Evolutionary conservation across 2,888 invertebrate genomes (phyloP).

Genomic region (Pseudococcus jackbeardsleyi): DNA sequence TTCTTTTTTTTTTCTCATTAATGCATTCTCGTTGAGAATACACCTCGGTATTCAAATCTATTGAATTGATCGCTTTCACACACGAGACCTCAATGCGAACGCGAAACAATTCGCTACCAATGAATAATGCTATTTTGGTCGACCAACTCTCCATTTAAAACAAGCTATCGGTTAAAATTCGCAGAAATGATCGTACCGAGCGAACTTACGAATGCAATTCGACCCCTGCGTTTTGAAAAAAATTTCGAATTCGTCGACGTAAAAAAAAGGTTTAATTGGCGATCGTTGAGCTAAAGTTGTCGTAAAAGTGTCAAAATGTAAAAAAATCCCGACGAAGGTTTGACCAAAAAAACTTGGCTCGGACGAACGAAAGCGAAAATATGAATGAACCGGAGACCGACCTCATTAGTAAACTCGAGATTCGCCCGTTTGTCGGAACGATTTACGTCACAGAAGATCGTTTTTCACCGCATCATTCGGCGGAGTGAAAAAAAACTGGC

Average conservation of each 20-base stretch:
- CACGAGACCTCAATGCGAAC: slow-evolving; percentile 14
- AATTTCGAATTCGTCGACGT: background rate
- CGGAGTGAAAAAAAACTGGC: background rate
- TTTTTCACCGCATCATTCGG: slow-evolving; percentile 11
- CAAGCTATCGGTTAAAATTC: background rate
- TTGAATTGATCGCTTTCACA: slow-evolving; percentile 22
- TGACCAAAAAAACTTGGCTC: background rate
- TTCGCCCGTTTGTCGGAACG: background rate
- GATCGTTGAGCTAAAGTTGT: background rate
- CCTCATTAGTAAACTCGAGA: slow-evolving; percentile 31
- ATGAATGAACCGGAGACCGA: slow-evolving; percentile 41
- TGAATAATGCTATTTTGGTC: slow-evolving; percentile 24
- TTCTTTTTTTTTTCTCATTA: background rate
- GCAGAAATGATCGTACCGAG: background rate
- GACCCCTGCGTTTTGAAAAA: background rate
- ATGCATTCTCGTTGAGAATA: background rate
- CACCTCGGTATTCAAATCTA: background rate
- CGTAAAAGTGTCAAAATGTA: slow-evolving; percentile 15
- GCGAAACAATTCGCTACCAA: background rate
- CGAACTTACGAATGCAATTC: background rate
- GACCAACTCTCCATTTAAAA: background rate
- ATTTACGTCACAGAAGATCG: slow-evolving; percentile 29
- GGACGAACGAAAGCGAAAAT: slow-evolving; percentile 21
- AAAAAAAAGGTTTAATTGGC: slow-evolving; percentile 13
- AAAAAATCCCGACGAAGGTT: slow-evolving; percentile 22